phyloP scores from a whole-genome alignment of 1,140 invertebrate genomes.

The Calycopis cecrops region DNA sequence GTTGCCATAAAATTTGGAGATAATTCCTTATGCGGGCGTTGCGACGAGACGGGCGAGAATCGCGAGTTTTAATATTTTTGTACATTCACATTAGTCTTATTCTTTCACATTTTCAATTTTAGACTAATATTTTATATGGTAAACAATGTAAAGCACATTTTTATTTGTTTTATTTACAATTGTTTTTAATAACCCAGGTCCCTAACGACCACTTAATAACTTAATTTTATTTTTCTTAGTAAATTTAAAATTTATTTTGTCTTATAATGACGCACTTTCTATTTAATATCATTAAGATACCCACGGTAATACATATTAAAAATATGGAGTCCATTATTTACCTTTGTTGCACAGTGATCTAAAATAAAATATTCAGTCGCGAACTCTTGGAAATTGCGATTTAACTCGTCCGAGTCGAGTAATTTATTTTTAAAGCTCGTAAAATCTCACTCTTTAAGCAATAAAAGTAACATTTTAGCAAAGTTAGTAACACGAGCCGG shows the following conservation, averaged over 20 bases:
- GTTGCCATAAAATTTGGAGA: constrained; percentile 55
- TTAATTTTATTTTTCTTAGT: too few relatives aligned
- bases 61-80: neutral
- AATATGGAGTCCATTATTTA: constrained; percentile 28
- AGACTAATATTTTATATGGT: too few relatives aligned
- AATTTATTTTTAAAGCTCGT: constrained; percentile 72
- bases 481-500: constrained; percentile 50
- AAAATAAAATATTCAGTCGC: constrained; percentile 61
- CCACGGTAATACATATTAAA: too few relatives aligned
- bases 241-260: too few relatives aligned
- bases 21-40: constrained; percentile 32
- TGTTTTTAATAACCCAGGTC: too few relatives aligned
- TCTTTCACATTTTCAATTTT: too few relatives aligned
- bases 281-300: too few relatives aligned
- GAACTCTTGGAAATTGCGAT: constrained; percentile 53
- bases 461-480: constrained; percentile 72
- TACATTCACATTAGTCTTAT: too few relatives aligned
- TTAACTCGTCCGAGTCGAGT: constrained; percentile 51
- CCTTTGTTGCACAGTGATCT: constrained; percentile 46
- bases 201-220: too few relatives aligned
- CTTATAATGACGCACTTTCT: too few relatives aligned
- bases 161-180: too few relatives aligned
- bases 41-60: neutral
- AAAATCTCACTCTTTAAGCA: constrained; percentile 70
- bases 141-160: too few relatives aligned